Conservation (phyloP, 1,140 invertebrate species). For the Batillaria attramentaria region DNA sequence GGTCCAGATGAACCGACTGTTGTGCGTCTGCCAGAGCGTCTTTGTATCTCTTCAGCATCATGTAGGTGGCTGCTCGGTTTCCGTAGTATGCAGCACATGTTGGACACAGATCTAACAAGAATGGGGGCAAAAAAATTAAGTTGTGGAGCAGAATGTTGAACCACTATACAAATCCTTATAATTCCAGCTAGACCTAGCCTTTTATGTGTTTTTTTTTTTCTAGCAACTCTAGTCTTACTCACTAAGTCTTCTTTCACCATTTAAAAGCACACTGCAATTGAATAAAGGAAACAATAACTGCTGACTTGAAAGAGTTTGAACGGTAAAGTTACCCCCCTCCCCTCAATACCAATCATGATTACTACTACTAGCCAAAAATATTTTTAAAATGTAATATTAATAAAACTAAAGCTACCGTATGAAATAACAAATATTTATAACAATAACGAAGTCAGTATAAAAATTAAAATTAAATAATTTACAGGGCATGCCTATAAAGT, state of each 20-base stretch:
- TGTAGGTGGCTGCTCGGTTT: conserved; percentile 91
- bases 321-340: too few species aligned
- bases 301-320: too few species aligned
- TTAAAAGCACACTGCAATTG: neutral
- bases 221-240: too few species aligned
- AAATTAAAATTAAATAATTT: too few species aligned
- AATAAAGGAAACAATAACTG: neutral
- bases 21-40: conserved; percentile 88
- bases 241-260: too few species aligned
- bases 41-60: conserved; percentile 90
- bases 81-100: conserved; percentile 85
- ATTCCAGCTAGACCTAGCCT: neutral
- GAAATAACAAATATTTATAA: too few species aligned
- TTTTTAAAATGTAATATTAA: too few species aligned
- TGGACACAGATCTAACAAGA: conserved; percentile 72
- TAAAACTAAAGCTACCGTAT: too few species aligned
- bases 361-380: too few species aligned
- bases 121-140: conserved; percentile 25
- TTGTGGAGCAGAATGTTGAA: neutral
- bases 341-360: too few species aligned
- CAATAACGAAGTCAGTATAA: too few species aligned
- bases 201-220: neutral
- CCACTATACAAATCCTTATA: neutral
- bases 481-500: too few species aligned
- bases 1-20: conserved; percentile 83